Base-by-base conservation (phyloP, 2,113 vertebrate genomes). In the Rhabdornis inornatus region DNA sequence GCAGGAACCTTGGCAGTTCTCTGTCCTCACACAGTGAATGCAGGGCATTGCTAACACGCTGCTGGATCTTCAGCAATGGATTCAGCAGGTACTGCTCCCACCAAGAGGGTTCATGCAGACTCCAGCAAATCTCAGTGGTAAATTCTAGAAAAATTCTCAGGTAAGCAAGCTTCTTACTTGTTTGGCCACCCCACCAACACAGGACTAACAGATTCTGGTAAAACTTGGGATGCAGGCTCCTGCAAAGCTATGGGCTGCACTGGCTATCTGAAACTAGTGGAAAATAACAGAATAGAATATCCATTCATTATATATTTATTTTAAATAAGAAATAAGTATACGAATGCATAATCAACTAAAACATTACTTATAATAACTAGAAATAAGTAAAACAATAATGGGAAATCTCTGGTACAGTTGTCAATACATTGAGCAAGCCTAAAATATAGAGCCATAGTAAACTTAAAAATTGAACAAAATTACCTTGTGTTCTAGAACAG, bases 1-100 rank as follows among this genome's bases (percentile, higher is more conserved):
- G 31, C n/a, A 83, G 49, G 13, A 88, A 6, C 30, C 28, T 22
- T 17, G 42, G 28, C 28, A 52, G 40, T 0, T 64, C 31, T 19
- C 52, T 42, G 27, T 39, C 24, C 53, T 60, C n/a, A 50, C 3
- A 16, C 47, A 66, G 28, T 0, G 0, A 42, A 17, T 4, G 19
- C 35, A 64, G 53, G 15, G 7, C 55, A 31, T 1, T 53, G 66
- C 55, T 37, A 33, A 56, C 21, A 40, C 44, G 15, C 14, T 47
- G 55, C 6, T 21, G 68, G 23, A 55, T 17, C 18, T 92, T 68
- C 70, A 80, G 78, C n/a, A 57, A 16, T 6, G 14, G 44, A 49
- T 13, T 74, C 71, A 79, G 69, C 16, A 68, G 33, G 20, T 19
- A 18, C 27, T 47, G 31, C 30, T 61, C 28, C 33, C 45, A 45